Evolutionary conservation across 2,113 vertebrate species (phyloP), one percentile per base, ranked within the genome.

Genomic region (Petrocephalus zakoni): DNA sequence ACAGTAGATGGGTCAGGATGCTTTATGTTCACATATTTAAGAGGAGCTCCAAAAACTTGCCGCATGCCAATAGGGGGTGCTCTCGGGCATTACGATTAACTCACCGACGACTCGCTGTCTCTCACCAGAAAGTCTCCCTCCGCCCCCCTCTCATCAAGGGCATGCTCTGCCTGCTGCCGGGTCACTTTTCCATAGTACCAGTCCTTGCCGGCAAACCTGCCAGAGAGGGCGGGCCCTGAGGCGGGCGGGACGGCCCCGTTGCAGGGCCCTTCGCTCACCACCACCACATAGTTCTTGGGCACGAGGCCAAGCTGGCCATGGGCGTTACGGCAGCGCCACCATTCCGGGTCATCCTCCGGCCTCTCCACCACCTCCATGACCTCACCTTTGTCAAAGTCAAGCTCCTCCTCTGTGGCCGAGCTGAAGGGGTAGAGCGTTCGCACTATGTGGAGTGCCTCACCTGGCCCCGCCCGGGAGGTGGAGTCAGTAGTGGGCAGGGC

Each of bases 101-200:
- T 99, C 95, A 99, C 98, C 96, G 98, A 99, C 90, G 98, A 99
- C 93, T 99, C 98, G 93, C 98, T 99, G 91, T 99, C 98, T 91
- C 98, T 96, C 93, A 99, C 95, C 89, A 99, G 97, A 95, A 99
- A 99, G 94, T 99, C 98, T 7, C 98, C 98, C 93, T 99, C 97
- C 86, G 96, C 94, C 87, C 97, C 98, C 91, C 96, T 93, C 90
- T 99, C 96, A 0, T 99, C 99, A 83, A 99, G 97, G 46, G 96
- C 96, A 53, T 96, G 95, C 94, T 99, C 98, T 0, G 98, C 98
- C 93, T 99, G 97, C 92, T 98, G 97, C 19, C 98, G 94, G 34
- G 98, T 99, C 92, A 99, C 94, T 53, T 94, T 95, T 78, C 98
- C 98, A 5, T 99, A 99, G 96, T 99, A 99, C 98, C 98, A 99